Evolutionary conservation across 2,113 vertebrate genomes (phyloP), one percentile per base, ranked within the genome.

Genomic region (Enhydra lutris): DNA sequence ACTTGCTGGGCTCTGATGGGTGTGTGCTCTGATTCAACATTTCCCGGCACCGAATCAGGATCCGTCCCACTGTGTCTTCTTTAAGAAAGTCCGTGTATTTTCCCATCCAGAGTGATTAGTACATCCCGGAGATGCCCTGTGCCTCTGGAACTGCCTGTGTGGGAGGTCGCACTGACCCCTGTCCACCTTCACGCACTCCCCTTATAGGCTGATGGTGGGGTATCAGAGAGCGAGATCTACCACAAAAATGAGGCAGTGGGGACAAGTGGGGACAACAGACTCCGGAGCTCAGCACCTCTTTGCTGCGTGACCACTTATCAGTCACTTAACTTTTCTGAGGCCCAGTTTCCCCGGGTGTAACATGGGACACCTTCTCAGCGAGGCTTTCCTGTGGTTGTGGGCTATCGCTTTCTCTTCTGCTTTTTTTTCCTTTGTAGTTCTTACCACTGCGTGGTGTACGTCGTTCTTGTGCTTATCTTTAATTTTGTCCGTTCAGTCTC

Each of bases 391-490:
- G 12, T 5, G 1, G 3, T 12, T 0, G 21, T 15, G 36, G n/a
- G 42, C 84, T 34, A 0, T 0, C 0, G 3, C 6, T 31, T 23
- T n/a, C 12, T 29, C 14, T 34, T 36, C 79, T 12, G 31, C 2
- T 29, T 47, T 12, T 0, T 21, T 31, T 17, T 36, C 4, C 29
- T 4, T 36, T n/a, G 0, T 17, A 6, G 8, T 17, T n/a, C 23
- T 34, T 2, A 4, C 7, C 26, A 0, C 7, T 3, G 0, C 1
- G 36, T n/a, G 24, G 1, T 7, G 0, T 21, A 52, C 79, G 11
- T 4, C 17, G 3, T 0, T 0, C 0, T 14, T 4, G 6, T 1
- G 4, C 0, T 63, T 24, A 0, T 31, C 36, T 29, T 55, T 55
- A 79, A 15, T 31, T 4, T 11, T 55, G 17, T 24, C 34, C 42